Conservation (phyloP, 30 jellyfish, hydroid and myxozoan species). For the Aurelia coerulea region DNA sequence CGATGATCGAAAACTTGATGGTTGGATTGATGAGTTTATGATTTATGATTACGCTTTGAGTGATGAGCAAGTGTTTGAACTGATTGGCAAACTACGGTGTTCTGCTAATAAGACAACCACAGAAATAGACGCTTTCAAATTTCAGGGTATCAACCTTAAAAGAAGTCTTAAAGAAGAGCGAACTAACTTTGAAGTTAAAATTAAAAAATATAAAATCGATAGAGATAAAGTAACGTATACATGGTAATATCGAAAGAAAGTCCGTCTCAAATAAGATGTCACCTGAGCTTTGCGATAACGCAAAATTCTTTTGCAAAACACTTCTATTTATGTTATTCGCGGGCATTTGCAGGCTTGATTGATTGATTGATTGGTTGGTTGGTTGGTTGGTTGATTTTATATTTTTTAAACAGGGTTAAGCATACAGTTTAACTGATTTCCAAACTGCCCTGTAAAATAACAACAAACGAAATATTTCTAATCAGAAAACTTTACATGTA, state of each 20-base stretch:
- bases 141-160: conserved; percentile 75
- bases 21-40: conserved; percentile 95
- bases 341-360: no score
- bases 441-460: no score
- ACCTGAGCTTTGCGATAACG: no score
- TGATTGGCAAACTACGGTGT: conserved; percentile 91
- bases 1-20: conserved; percentile 87
- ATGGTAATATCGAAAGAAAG: conserved; percentile 1
- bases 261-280: no score
- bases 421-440: no score
- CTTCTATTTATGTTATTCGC: no score
- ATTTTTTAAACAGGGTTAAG: no score
- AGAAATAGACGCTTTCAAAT: conserved; percentile 90
- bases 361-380: no score
- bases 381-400: no score
- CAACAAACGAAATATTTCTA: no score
- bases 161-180: conserved; percentile 62
- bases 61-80: conserved; percentile 84
- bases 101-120: conserved; percentile 85
- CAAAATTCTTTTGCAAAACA: no score
- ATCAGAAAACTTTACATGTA: no score
- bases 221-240: conserved; percentile 44
- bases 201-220: conserved; percentile 26
- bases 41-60: conserved; percentile 91
- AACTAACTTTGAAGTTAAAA: conserved; percentile 33